Percentiles rank a stretch among this genome's conserved stretches.
phyloP scores from a whole-genome alignment of 2,797 vertebrate genomes.

The Mionectes olivaceus region DNA sequence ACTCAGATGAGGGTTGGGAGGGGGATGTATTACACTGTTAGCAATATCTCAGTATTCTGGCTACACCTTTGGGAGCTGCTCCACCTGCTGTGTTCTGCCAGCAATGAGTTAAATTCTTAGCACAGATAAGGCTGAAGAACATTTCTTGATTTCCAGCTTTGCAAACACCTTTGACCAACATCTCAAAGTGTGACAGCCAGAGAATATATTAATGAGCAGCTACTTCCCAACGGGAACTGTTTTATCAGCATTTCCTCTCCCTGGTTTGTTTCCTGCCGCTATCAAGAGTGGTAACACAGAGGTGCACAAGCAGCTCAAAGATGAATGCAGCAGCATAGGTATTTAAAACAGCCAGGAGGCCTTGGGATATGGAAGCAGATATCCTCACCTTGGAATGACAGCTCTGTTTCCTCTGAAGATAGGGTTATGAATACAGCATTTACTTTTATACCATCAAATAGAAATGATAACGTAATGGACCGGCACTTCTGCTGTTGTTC shows the following conservation, averaged over 20 bases:
- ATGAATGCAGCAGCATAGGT: neutral
- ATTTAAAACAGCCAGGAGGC: neutral
- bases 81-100: neutral
- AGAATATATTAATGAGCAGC: constrained; percentile 22
- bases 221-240: neutral
- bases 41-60: neutral
- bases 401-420: neutral
- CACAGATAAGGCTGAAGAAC: neutral
- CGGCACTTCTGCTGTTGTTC: neutral
- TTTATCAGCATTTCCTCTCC: neutral
- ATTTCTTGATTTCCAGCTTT: constrained; percentile 36
- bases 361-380: neutral
- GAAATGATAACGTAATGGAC: constrained; percentile 10
- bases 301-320: neutral
- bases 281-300: neutral
- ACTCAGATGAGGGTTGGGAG: neutral
- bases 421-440: constrained; percentile 22
- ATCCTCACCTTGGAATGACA: constrained; percentile 27
- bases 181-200: neutral
- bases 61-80: neutral
- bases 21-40: neutral
- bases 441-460: constrained; percentile 16
- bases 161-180: constrained; percentile 28
- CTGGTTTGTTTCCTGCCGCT: neutral
- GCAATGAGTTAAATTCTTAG: neutral